Evolutionary conservation across 2,888 invertebrate species (phyloP).

Genomic region (Polymixis flavicincta): DNA sequence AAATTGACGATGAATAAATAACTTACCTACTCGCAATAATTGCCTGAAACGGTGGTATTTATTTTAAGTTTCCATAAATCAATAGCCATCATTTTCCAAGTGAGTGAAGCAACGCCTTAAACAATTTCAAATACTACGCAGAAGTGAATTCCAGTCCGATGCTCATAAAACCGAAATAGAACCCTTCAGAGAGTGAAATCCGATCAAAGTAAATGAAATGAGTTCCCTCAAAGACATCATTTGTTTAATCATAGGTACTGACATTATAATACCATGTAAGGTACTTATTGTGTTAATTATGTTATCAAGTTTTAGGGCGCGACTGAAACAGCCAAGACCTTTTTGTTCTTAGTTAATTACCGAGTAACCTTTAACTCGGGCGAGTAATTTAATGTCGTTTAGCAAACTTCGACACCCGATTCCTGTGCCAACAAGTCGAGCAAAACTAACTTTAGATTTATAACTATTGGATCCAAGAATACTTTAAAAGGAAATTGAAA

Average conservation of each 20-base stretch:
- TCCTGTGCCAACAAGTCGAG: constrained; percentile 56
- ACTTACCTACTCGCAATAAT: not conserved
- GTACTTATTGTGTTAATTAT: constrained; percentile 46
- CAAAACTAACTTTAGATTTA: constrained; percentile 64
- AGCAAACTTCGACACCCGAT: constrained; percentile 71
- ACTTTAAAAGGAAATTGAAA: constrained; percentile 32
- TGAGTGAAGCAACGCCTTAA: constrained; percentile 14
- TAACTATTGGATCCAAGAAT: constrained; percentile 46
- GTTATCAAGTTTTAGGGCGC: constrained; percentile 52
- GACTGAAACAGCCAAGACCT: constrained; percentile 62
- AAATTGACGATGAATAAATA: not conserved
- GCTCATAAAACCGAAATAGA: constrained; percentile 44
- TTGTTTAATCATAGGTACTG: constrained; percentile 23
- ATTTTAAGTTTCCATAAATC: constrained; percentile 5
- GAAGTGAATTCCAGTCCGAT: constrained; percentile 36
- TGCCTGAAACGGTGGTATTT: not conserved
- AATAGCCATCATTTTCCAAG: constrained; percentile 10
- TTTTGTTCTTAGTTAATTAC: constrained; percentile 70
- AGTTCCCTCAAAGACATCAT: constrained; percentile 18
- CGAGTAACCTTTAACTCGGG: constrained; percentile 69
- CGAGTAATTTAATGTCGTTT: constrained; percentile 74
- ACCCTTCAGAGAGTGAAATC: constrained; percentile 33
- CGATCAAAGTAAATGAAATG: constrained; percentile 52
- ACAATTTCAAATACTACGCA: constrained; percentile 41
- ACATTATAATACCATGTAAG: constrained; percentile 14